Conservation (phyloP, 2,113 vertebrate species). For the Carettochelys insculpta region DNA sequence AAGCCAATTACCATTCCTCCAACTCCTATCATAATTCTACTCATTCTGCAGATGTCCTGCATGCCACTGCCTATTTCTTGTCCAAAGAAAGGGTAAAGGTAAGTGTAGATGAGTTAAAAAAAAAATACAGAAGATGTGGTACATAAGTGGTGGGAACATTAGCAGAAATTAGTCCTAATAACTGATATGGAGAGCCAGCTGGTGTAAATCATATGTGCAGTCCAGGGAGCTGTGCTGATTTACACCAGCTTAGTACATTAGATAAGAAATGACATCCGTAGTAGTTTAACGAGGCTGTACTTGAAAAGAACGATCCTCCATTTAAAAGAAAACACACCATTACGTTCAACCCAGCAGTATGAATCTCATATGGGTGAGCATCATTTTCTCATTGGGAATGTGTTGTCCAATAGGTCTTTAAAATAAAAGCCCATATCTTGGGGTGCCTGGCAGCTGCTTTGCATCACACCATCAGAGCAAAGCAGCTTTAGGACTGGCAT, state of each 20-base stretch:
- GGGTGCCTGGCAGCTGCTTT: neutral
- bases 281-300: neutral
- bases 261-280: neutral
- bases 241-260: neutral
- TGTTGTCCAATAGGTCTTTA: neutral
- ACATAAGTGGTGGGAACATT: neutral
- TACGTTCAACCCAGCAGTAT: neutral
- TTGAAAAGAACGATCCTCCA: neutral
- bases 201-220: neutral
- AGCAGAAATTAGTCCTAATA: neutral
- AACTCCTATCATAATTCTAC: constrained; percentile 98
- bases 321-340: neutral
- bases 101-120: constrained; percentile 4
- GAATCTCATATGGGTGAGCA: neutral
- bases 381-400: neutral
- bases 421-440: neutral
- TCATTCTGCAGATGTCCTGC: constrained; percentile 93
- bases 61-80: constrained; percentile 96
- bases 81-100: constrained; percentile 94
- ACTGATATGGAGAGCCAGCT: neutral
- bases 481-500: neutral
- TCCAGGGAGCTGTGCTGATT: neutral
- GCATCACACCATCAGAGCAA: neutral
- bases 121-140: neutral
- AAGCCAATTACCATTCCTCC: constrained; percentile 92